Percentiles rank a stretch among this genome's conserved stretches.
phyloP scores from a whole-genome alignment of 64 coral and sea anemone species.

The Stichodactyla helianthus region DNA sequence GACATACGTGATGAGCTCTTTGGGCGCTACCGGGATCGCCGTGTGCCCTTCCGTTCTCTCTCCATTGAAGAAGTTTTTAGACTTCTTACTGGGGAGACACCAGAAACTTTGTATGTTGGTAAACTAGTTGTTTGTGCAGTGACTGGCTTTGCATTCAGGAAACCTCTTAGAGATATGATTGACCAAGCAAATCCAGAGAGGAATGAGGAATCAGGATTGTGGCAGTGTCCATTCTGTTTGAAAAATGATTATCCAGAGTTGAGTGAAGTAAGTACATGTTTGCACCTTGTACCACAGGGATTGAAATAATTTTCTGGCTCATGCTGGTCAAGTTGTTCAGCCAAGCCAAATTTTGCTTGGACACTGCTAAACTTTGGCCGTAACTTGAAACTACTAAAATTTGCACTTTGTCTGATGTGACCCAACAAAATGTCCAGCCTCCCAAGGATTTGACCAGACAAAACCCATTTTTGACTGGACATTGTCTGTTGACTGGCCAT shows the following conservation, averaged over 20 bases:
- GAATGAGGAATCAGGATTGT: constrained; percentile 76
- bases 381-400: no score
- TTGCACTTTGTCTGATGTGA: no score
- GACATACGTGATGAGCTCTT: constrained; percentile 98
- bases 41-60: constrained; percentile 67
- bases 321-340: no score
- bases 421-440: no score
- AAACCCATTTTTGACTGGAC: no score
- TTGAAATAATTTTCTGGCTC: no score
- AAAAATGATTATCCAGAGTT: constrained; percentile 79
- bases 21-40: constrained; percentile 81
- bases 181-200: constrained; percentile 85
- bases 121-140: constrained; percentile 79
- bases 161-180: constrained; percentile 76
- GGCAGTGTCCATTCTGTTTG: constrained; percentile 94
- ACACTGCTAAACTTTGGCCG: no score
- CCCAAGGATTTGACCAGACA: no score
- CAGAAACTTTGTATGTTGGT: constrained; percentile 77
- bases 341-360: no score
- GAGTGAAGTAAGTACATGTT: constrained; percentile 54
- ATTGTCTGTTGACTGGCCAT: no score
- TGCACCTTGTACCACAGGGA: no score
- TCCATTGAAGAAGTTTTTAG: constrained; percentile 80
- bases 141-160: constrained; percentile 88
- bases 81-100: constrained; percentile 82